Percentiles rank a stretch among this genome's conserved stretches.
Evolutionary conservation across 2,797 vertebrate species (phyloP).

Genomic region (Sciaenops ocellatus): DNA sequence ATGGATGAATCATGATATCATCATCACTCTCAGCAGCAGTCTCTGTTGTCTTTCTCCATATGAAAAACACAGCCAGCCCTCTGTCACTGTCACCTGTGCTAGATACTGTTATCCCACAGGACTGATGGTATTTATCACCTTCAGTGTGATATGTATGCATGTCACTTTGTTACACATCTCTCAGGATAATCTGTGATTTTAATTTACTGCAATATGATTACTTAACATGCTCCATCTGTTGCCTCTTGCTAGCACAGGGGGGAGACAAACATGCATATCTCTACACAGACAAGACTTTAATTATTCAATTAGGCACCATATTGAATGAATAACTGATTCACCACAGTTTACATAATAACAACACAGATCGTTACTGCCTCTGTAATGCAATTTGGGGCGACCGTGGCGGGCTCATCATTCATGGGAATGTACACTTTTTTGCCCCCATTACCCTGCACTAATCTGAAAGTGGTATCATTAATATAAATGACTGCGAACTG

Average conservation of each 20-base stretch:
- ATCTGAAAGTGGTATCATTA: constrained; percentile 69
- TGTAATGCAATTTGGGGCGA: constrained; percentile 72
- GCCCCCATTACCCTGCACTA: constrained; percentile 65
- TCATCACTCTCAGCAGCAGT: constrained; percentile 51
- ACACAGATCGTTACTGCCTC: constrained; percentile 72
- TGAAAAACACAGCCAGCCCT: constrained; percentile 50
- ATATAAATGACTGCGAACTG: constrained; percentile 64
- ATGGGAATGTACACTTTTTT: constrained; percentile 55
- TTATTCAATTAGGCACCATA: constrained; percentile 75
- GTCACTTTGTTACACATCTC: constrained; percentile 49
- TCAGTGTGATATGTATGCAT: constrained; percentile 26
- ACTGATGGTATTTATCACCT: constrained; percentile 56
- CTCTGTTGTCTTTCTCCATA: constrained; percentile 46
- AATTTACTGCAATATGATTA: constrained; percentile 69
- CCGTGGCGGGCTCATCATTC: constrained; percentile 67
- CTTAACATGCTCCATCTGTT: constrained; percentile 73
- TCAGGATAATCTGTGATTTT: constrained; percentile 65
- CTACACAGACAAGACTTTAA: constrained; percentile 70
- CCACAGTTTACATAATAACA: constrained; percentile 77
- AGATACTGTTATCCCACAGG: constrained; percentile 45
- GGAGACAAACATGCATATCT: constrained; percentile 70
- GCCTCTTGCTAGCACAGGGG: constrained; percentile 52
- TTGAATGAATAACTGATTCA: constrained; percentile 77
- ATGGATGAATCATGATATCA: constrained; percentile 64
- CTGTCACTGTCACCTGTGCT: constrained; percentile 56